Evolutionary conservation across 2,888 invertebrate genomes (phyloP).

Genomic region (Heliconius ismenius): DNA sequence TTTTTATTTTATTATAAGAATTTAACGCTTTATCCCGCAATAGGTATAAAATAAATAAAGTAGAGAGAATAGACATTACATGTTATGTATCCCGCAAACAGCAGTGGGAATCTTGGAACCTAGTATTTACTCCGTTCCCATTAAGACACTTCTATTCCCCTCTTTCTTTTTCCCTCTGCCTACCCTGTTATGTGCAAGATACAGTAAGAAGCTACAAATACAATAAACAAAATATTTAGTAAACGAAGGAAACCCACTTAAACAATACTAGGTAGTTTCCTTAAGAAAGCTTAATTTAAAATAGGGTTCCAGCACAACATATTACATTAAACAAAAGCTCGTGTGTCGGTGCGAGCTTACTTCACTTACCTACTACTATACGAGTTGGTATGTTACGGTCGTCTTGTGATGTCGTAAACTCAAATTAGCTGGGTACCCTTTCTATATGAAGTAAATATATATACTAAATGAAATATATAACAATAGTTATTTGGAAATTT

Average conservation of each 20-base stretch:
- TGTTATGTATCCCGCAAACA: background rate
- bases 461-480: background rate
- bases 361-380: conserved; percentile 22
- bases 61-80: too few species aligned
- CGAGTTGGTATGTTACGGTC: conserved; percentile 44
- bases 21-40: too few species aligned
- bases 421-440: conserved; percentile 66
- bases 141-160: background rate
- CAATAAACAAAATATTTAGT: too few species aligned
- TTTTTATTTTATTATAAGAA: too few species aligned
- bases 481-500: background rate
- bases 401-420: conserved; percentile 67
- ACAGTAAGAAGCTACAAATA: too few species aligned
- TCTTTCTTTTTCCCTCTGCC: background rate
- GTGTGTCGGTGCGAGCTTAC: conserved; percentile 25
- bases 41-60: too few species aligned
- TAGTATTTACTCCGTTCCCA: background rate
- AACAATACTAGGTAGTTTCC: background rate
- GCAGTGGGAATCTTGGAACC: background rate
- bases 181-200: too few species aligned
- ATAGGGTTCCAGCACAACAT: conserved; percentile 6
- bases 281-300: conserved; percentile 21
- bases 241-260: background rate
- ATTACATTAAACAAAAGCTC: conserved; percentile 27
- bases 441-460: conserved; percentile 45